These are phyloP conservation scores for Lasioglossum leucozonium DNA, from an alignment of 2,888 invertebrate genomes.

Conservation along the genomic window DNA sequence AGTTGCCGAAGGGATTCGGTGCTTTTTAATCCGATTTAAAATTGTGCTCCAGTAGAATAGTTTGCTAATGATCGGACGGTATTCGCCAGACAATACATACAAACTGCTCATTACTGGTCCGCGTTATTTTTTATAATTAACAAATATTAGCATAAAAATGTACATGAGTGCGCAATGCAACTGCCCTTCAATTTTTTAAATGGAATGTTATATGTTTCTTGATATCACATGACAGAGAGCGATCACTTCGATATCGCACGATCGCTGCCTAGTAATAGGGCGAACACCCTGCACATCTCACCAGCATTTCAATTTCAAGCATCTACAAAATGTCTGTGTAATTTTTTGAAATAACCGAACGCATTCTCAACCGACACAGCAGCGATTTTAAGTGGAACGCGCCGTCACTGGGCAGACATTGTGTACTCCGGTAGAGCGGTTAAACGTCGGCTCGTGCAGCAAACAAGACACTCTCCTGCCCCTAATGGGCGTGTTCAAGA, in stretches of 20 bases:
- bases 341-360: no score
- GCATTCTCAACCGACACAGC: not conserved
- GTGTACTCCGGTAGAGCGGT: not conserved
- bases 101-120: no score
- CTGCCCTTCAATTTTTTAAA: no score
- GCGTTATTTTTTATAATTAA: no score
- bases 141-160: not conserved
- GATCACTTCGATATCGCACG: no score
- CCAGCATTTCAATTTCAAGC: no score
- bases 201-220: no score
- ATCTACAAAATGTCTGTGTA: no score
- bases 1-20: not conserved
- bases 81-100: no score
- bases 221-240: no score
- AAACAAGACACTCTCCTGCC: not conserved
- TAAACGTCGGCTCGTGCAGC: not conserved
- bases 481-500: not conserved
- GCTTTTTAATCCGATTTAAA: not conserved
- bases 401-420: not conserved
- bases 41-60: not conserved
- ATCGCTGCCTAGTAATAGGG: no score
- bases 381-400: not conserved
- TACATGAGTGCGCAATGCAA: not conserved
- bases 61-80: not conserved
- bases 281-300: no score